Base-by-base conservation (phyloP, 2,113 vertebrate genomes). In the Takifugu bimaculatus region DNA sequence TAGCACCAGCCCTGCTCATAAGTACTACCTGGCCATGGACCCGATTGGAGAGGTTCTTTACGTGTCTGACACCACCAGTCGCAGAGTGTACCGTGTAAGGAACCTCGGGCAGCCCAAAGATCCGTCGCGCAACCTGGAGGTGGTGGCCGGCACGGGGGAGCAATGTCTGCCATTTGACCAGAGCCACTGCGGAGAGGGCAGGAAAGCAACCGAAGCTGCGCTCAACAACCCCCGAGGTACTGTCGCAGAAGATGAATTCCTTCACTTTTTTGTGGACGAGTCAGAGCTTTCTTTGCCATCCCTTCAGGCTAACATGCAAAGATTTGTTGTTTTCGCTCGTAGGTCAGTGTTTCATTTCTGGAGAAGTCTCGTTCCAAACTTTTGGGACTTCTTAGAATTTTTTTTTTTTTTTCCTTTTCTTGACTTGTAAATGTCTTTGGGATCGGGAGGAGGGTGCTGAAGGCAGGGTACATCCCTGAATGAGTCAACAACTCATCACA, bases 81-180 rank as follows among this genome's bases (percentile, higher is more conserved):
- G 94, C 75, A 93, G 92, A 84, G 93, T 98, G 71, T 98, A 95
- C 89, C 92, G 92, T 79, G 92, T 97, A 82, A 93, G 93, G 78
- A 96, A 93, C 69, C 92, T 96, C 2, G 77, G 81, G 49, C 95
- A 98, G 86, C 93, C 93, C 0, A 96, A 96, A 81, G 96, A 99
- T 73, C 90, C 94, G 58, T 89, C 94, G 29, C 95, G 93, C 72
- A 98, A 98, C 44, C 87, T 92, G 62, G 96, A 99, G n/a, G 94
- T 97, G 61, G 92, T 99, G 66, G 97, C 96, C 0, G 97, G 97
- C 50, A 99, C 93, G 0, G 97, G 96, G 4, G 96, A 99, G 52
- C 95, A 98, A 86, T 99, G 97, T 83, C 92, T 98, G 50, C 97
- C 96, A 0, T 98, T 98, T 77, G 95, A 96, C 86, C 96, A 98